These are phyloP conservation scores for Trichopoda pennipes DNA, from an alignment of 2,888 invertebrate species.

Conservation along the genomic window DNA sequence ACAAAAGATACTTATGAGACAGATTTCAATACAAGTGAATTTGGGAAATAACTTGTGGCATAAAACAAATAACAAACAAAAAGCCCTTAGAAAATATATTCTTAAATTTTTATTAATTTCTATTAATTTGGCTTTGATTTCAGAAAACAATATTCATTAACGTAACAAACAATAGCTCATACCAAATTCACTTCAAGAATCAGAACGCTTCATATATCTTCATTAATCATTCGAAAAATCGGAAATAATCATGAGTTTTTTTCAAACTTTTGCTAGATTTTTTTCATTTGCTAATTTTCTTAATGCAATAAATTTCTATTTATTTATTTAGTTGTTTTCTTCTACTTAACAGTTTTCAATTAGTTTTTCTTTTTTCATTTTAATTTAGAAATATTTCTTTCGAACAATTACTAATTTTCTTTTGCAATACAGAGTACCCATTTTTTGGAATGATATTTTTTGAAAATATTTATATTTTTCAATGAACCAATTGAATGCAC, in stretches of 20 bases:
- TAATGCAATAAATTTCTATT: background rate
- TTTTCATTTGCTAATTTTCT: constrained; percentile 23
- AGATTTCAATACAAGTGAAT: constrained; percentile 80
- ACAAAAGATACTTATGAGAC: constrained; percentile 80
- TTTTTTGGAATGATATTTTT: constrained; percentile 81
- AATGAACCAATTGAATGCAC: constrained; percentile 54
- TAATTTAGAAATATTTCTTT: background rate
- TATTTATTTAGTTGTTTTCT: background rate
- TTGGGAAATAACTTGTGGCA: constrained; percentile 79
- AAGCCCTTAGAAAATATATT: constrained; percentile 6
- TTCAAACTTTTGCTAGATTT: constrained; percentile 21
- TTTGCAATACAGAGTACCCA: constrained; percentile 73
- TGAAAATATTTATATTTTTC: constrained; percentile 71
- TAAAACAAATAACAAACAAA: constrained; percentile 18
- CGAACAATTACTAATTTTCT: constrained; percentile 45
- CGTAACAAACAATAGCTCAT: constrained; percentile 42
- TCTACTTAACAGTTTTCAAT: background rate
- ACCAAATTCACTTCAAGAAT: constrained; percentile 69
- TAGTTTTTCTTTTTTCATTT: constrained; percentile 8
- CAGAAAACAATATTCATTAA: constrained; percentile 42
- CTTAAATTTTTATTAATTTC: constrained; percentile 8
- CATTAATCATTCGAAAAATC: constrained; percentile 18
- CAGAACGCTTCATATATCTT: constrained; percentile 38
- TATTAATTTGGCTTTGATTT: constrained; percentile 49
- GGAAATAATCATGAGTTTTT: background rate